phyloP scores from a whole-genome alignment of 2,797 vertebrate genomes.

The Sebastiscus tertius region DNA sequence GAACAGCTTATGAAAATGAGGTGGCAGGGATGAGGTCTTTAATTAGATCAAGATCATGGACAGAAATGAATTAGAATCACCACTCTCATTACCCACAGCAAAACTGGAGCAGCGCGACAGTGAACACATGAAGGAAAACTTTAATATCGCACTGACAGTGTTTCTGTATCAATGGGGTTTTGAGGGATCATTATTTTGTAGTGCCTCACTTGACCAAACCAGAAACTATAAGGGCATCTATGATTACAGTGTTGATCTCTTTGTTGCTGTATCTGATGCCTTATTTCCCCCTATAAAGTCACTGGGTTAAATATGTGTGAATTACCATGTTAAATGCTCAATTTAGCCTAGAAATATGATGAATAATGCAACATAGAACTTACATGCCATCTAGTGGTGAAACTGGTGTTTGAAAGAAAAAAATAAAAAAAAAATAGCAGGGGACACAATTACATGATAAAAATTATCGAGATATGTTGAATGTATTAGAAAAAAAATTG shows the following conservation, averaged over 20 bases:
- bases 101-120: slow-evolving; percentile 64
- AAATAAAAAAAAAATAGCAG: not conserved
- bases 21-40: slow-evolving; percentile 77
- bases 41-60: slow-evolving; percentile 81
- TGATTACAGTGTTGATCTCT: not conserved
- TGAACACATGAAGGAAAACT: slow-evolving; percentile 55
- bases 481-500: not conserved
- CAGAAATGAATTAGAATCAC: slow-evolving; percentile 77
- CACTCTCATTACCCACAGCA: slow-evolving; percentile 65
- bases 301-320: slow-evolving; percentile 31
- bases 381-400: slow-evolving; percentile 70
- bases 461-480: not conserved
- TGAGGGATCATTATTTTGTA: not conserved
- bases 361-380: slow-evolving; percentile 10
- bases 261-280: not conserved
- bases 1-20: slow-evolving; percentile 79
- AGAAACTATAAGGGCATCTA: not conserved
- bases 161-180: slow-evolving; percentile 13
- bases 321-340: slow-evolving; percentile 43
- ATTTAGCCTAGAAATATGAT: slow-evolving; percentile 8
- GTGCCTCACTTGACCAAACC: not conserved
- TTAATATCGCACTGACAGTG: slow-evolving; percentile 33
- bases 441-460: not conserved
- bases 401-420: not conserved
- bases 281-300: slow-evolving; percentile 15